Percentiles rank a stretch among this genome's conserved stretches.
Evolutionary conservation across 2,113 vertebrate genomes (phyloP).

Genomic region (Aix galericulata): DNA sequence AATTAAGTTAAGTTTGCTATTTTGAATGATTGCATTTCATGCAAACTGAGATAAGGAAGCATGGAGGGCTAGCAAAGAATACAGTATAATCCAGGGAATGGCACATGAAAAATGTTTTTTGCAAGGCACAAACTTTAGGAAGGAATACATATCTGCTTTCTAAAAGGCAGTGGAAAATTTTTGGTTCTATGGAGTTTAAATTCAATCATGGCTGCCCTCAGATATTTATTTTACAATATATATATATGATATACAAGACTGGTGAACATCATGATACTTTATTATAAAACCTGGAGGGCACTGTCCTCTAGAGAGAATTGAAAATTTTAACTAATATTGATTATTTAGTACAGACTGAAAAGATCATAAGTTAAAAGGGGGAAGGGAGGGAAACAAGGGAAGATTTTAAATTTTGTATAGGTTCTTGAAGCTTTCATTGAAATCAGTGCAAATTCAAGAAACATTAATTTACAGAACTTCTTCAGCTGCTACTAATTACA

Average conservation of each 20-base stretch:
- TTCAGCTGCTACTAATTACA: neutral
- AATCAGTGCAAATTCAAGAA: neutral
- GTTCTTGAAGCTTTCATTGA: slow-evolving; percentile 10
- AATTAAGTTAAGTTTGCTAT: slow-evolving; percentile 79
- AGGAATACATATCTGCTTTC: slow-evolving; percentile 67
- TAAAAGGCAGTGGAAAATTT: slow-evolving; percentile 58
- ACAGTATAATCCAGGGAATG: slow-evolving; percentile 16
- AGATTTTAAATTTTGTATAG: slow-evolving; percentile 30
- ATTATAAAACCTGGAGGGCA: slow-evolving; percentile 70
- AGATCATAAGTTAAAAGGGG: slow-evolving; percentile 37
- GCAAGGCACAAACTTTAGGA: slow-evolving; percentile 21
- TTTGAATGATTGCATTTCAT: slow-evolving; percentile 75
- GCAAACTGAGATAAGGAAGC: slow-evolving; percentile 66
- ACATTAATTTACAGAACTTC: neutral
- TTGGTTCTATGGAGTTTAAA: slow-evolving; percentile 49
- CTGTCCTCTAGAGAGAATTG: slow-evolving; percentile 70
- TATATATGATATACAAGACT: slow-evolving; percentile 63
- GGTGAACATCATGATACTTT: slow-evolving; percentile 73
- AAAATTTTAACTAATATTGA: slow-evolving; percentile 78
- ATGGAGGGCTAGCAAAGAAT: slow-evolving; percentile 22
- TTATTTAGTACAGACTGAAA: slow-evolving; percentile 73
- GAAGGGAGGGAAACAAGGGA: neutral
- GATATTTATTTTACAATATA: slow-evolving; percentile 72
- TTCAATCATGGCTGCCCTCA: slow-evolving; percentile 59
- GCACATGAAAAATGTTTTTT: neutral